Evolutionary conservation across 2,797 vertebrate genomes (phyloP).

Genomic region (Graptemys geographica): DNA sequence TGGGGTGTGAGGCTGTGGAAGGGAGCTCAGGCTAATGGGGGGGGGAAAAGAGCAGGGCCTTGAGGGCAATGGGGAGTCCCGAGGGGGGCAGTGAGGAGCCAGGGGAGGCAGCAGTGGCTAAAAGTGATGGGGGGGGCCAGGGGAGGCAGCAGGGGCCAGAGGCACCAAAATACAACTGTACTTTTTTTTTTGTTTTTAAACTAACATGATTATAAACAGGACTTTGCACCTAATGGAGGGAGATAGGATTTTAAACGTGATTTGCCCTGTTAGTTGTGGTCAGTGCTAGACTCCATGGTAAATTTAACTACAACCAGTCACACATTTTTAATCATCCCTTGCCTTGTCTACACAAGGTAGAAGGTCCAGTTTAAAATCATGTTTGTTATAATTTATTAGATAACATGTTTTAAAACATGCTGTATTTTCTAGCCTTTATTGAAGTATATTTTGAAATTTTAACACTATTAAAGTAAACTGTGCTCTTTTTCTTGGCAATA

Average conservation of each 20-base stretch:
- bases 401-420: background rate
- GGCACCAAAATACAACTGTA: no score
- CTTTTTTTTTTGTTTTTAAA: no score
- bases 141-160: no score
- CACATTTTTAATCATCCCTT: background rate
- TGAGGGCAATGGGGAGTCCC: no score
- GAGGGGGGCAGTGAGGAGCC: no score
- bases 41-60: no score
- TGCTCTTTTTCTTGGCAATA: background rate
- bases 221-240: slow-evolving; percentile 13
- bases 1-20: no score
- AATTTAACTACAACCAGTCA: background rate
- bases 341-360: background rate
- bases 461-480: fast-evolving
- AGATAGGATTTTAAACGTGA: background rate
- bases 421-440: background rate
- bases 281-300: background rate
- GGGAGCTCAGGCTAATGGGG: no score
- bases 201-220: background rate
- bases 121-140: no score
- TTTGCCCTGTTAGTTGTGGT: background rate
- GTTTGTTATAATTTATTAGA: background rate
- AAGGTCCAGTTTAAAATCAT: background rate
- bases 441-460: background rate
- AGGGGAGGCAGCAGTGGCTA: no score